These are phyloP conservation scores for Caerostris extrusa DNA, from an alignment of 1,140 invertebrate genomes.

Conservation along the genomic window DNA sequence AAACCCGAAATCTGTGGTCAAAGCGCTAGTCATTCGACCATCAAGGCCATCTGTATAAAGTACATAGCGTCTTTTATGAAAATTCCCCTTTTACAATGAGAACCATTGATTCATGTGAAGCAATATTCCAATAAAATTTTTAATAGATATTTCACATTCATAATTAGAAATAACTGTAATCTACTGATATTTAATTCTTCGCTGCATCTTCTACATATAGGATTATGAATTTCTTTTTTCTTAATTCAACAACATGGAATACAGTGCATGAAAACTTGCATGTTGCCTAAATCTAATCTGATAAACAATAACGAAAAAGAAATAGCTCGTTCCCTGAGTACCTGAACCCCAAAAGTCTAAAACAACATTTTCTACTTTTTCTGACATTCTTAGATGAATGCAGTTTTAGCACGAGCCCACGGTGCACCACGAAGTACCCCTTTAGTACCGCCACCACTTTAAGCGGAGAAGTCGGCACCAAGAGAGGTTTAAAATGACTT, in stretches of 20 bases:
- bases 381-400: slow-evolving; percentile 47
- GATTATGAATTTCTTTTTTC: too few relatives aligned
- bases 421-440: neutral
- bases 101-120: too few relatives aligned
- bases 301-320: neutral
- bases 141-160: too few relatives aligned
- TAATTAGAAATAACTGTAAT: too few relatives aligned
- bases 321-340: neutral
- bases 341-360: slow-evolving; percentile 30
- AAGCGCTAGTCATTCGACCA: too few relatives aligned
- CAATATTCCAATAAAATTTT: too few relatives aligned
- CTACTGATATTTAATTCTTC: too few relatives aligned
- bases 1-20: too few relatives aligned
- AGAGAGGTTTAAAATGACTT: neutral
- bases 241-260: neutral
- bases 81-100: too few relatives aligned
- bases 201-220: too few relatives aligned
- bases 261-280: neutral
- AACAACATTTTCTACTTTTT: slow-evolving; percentile 46
- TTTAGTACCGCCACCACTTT: neutral
- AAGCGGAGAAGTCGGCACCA: neutral
- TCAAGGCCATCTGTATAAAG: too few relatives aligned
- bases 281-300: neutral
- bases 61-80: too few relatives aligned
- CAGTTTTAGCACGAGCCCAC: neutral